phyloP scores from a whole-genome alignment of 2,113 vertebrate species.

The Dendrocopos noguchii region DNA sequence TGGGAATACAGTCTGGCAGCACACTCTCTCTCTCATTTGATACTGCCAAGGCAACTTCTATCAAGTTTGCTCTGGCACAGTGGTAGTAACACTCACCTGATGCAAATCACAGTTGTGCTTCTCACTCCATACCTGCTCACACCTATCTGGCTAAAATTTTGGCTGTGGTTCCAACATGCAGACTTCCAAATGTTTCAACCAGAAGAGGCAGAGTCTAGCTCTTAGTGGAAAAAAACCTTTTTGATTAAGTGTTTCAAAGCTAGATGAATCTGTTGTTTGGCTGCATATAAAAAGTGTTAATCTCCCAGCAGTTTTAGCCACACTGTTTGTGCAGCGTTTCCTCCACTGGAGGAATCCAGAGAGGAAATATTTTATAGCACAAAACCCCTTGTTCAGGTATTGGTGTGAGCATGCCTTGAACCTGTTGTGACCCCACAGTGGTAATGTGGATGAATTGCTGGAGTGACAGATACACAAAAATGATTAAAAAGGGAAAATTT shows the following conservation, averaged over 20 bases:
- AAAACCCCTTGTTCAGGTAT: neutral
- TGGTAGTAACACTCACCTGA: neutral
- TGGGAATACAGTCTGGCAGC: neutral
- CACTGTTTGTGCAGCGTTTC: neutral
- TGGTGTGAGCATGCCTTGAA: neutral
- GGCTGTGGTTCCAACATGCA: neutral
- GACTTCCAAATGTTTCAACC: neutral
- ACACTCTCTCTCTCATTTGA: neutral
- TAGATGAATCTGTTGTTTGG: neutral
- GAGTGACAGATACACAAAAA: neutral
- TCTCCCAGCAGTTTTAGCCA: neutral
- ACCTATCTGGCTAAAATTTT: neutral
- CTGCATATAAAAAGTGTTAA: neutral
- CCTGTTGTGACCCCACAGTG: neutral
- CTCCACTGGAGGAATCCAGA: neutral
- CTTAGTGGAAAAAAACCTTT: neutral
- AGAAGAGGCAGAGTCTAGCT: neutral
- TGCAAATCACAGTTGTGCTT: neutral
- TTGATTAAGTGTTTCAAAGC: neutral
- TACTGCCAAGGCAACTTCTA: neutral
- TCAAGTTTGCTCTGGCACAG: neutral
- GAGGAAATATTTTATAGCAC: neutral
- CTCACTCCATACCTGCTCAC: neutral
- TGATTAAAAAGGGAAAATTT: neutral
- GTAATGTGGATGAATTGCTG: neutral